Base-by-base conservation (phyloP, 2,113 vertebrate species). In the Poecile atricapillus region DNA sequence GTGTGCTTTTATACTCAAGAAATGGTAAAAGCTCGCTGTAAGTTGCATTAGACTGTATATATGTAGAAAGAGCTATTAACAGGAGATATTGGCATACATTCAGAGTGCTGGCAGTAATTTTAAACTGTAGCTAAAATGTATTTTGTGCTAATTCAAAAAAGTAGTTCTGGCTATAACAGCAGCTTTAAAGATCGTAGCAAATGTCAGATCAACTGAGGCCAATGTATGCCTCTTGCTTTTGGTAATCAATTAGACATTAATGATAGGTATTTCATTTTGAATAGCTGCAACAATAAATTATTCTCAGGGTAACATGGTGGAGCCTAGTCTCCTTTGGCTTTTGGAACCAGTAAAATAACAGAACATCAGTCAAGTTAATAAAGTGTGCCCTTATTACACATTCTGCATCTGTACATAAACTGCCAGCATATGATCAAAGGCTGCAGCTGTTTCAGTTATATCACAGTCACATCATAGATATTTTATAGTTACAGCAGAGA, bases 351-450 rank as follows among this genome's bases (percentile, higher is more conserved):
- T 87, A 88, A 91, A 55, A 64, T 90, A 96, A 93, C 80, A 96
- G 92, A 93, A 91, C 86, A 94, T 97, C 94, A 91, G 86, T 97
- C 91, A 95, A 83, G 73, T 92, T 96, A 96, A 97, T 97, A 96
- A 95, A 94, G 95, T 95, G 83, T 90, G 80, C 83, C 93, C 68
- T 78, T 90, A 69, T 62, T 92, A 76, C 67, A 70, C 81, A 39
- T 75, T 96, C 87, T 93, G 44, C 83, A 94, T 95, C 93, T 93
- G 67, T 93, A 93, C 37, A 14, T 69, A n/a, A 70, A 60, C 49
- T 68, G 53, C 73, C 82, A 91, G 50, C 59, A 17, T 65, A 93
- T 91, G 95, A 96, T 94, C 90, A 91, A 96, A 92, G 89, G 37
- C 92, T 94, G 75, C 92, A 92, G 77, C 88, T 89, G 83, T 80